Base-by-base conservation (phyloP, 2,888 invertebrate genomes). In the Cylloceria caligata region DNA sequence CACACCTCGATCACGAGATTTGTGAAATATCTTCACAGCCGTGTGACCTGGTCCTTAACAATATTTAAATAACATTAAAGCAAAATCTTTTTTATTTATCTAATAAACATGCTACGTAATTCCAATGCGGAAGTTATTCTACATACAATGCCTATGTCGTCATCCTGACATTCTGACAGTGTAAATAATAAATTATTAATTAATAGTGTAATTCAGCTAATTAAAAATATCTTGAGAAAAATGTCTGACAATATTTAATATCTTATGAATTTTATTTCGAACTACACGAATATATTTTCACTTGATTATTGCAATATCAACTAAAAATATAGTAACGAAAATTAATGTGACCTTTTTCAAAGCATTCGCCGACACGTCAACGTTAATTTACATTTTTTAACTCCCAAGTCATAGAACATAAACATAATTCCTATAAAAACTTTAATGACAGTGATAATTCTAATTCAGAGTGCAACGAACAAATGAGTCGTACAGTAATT, bases 1-100 rank as follows among this genome's bases (percentile, higher is more conserved):
- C 73, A 68, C 79, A 73, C 62, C 52, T 73, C 39, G 78, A 5
- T 24, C 30, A 30, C 16, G 16, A 57, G 2, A 57, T 57, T 16
- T 30, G 13, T 5, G 24, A 55, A 47, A 47, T 16, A 47, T 47
- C 16, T 47, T 47, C 47, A 3, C 24, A 24, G n/a, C n/a, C 21
- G 21, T 21, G 6, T 52, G 9, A 11, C 7, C 9, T 1, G 9
- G 7, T 21, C 21, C 3, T 24, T 24, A 24, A 3, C 2, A 24
- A 9, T 24, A 11, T 24, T 52, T 24, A 21, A 0, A 52, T 24
- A 9, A 52, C 11, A 11, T 24, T 52, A 21, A 1, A 52, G 0
- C 0, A 27, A 24, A 1, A 24, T 24, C 24, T 52, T 11, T 27
- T 52, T 52, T n/a, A 42, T n/a, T 42, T 13, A 42, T 13, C n/a